A percentile compares a stretch with the other conserved stretches of the same genome.
These are phyloP conservation scores for Procapra przewalskii DNA, from an alignment of 2,113 vertebrate species.

Conservation along the genomic window DNA sequence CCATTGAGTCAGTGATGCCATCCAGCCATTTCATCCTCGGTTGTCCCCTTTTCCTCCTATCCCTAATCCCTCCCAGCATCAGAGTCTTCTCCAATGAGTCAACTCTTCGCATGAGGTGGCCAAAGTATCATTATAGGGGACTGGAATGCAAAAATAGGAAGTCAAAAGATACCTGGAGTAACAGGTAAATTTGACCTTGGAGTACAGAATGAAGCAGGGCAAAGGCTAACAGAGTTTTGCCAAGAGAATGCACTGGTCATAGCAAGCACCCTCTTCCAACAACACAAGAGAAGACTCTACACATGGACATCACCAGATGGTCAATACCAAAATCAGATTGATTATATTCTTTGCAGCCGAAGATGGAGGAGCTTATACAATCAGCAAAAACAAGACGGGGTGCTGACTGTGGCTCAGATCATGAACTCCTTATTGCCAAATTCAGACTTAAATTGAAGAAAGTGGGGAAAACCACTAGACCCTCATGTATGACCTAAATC, in stretches of 20 bases:
- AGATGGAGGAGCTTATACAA: background rate
- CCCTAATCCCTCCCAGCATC: too few species aligned
- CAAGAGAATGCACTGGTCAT: background rate
- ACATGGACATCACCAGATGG: background rate
- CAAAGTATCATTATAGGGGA: background rate
- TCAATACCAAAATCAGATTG: background rate
- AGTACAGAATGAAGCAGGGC: background rate
- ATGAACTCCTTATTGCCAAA: background rate
- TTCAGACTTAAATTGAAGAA: background rate
- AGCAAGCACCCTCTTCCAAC: background rate
- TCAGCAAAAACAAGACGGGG: background rate
- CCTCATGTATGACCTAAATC: background rate
- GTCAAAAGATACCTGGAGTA: background rate
- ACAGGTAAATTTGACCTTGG: background rate
- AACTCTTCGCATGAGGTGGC: too few species aligned
- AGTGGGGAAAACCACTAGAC: background rate
- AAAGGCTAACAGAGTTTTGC: background rate
- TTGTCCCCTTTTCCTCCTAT: too few species aligned
- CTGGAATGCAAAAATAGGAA: background rate
- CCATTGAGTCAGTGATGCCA: too few species aligned
- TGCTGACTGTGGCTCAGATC: background rate
- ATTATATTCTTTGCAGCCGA: background rate
- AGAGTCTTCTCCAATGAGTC: too few species aligned
- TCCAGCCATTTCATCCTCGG: too few species aligned
- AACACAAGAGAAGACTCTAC: background rate